A percentile compares a stretch with the other conserved stretches of the same genome.
phyloP scores from a whole-genome alignment of 2,113 vertebrate genomes.

The Catharus fuscescens region DNA sequence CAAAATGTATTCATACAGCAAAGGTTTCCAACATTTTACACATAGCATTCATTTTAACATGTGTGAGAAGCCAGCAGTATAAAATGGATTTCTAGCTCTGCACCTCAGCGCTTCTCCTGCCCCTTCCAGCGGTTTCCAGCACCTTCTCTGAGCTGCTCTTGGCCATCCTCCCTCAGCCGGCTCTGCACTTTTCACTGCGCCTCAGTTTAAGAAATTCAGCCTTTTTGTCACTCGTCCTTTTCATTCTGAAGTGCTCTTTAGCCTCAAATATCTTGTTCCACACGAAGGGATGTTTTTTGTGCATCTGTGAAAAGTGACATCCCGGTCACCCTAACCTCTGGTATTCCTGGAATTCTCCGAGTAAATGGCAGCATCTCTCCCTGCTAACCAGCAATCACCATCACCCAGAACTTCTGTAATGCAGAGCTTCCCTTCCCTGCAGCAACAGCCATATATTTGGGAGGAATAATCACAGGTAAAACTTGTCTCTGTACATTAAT shows the following conservation, averaged over 20 bases:
- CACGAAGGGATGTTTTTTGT: neutral
- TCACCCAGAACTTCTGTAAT: neutral
- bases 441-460: neutral
- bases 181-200: neutral
- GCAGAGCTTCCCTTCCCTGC: neutral
- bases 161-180: neutral
- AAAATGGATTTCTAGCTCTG: too few species aligned
- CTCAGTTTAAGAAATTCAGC: neutral
- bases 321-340: neutral
- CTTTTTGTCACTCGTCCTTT: neutral
- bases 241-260: neutral
- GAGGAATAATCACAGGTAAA: neutral
- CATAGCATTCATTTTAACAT: too few species aligned
- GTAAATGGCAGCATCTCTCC: neutral
- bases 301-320: neutral
- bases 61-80: too few species aligned
- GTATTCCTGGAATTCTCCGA: neutral
- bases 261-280: neutral
- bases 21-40: too few species aligned
- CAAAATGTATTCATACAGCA: too few species aligned
- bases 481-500: neutral
- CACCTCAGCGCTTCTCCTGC: accelerated
- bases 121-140: accelerated
- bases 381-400: neutral
- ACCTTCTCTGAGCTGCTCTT: neutral